A percentile compares a stretch with the other conserved stretches of the same genome.
These are phyloP conservation scores for Butorides virescens DNA, from an alignment of 2,113 vertebrate species.

Conservation along the genomic window DNA sequence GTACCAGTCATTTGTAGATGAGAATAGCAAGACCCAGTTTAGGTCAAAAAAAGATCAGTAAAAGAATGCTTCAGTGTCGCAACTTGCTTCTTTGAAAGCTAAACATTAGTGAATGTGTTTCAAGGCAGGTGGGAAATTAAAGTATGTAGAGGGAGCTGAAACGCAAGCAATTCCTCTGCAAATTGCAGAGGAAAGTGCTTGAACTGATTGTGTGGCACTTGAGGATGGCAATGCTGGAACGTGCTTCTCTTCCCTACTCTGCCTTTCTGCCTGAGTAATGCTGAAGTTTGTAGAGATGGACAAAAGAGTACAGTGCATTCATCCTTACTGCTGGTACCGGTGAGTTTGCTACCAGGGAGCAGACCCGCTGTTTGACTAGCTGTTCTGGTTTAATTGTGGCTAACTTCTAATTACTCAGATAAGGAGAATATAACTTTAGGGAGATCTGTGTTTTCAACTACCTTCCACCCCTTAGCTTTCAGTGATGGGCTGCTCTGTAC, in stretches of 20 bases:
- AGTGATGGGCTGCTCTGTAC: not conserved
- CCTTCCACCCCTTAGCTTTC: not conserved
- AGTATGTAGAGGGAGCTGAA: not conserved
- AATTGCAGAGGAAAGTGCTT: not conserved
- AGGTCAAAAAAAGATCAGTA: not conserved
- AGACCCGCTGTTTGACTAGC: not conserved
- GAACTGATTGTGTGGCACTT: not conserved
- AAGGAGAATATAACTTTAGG: not conserved
- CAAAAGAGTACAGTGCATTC: not conserved
- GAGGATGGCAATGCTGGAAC: not conserved
- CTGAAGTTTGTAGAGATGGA: not conserved
- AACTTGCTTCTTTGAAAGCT: not conserved
- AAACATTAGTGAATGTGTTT: not conserved
- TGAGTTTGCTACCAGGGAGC: not conserved
- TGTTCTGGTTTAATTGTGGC: not conserved
- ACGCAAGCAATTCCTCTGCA: accelerated
- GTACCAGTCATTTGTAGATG: not conserved
- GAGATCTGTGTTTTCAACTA: not conserved
- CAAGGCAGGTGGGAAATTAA: not conserved
- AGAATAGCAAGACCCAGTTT: not conserved
- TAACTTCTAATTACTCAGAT: not conserved
- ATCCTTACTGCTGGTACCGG: not conserved
- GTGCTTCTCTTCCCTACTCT: not conserved
- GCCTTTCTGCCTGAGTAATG: not conserved
- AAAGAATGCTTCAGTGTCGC: not conserved